Conservation (phyloP, 2,888 invertebrate genomes). For the Agonum fuliginosum region DNA sequence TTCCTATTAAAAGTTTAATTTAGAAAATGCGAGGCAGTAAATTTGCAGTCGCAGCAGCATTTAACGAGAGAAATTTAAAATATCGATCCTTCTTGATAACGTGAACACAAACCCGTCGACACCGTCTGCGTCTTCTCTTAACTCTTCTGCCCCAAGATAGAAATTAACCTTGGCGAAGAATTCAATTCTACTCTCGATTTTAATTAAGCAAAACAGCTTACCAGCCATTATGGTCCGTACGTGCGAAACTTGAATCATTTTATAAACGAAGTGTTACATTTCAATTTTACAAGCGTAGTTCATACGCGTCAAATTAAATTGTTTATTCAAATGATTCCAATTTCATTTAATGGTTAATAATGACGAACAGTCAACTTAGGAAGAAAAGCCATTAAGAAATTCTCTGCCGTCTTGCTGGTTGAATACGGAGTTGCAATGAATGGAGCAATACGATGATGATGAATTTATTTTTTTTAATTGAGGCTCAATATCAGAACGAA, state of each 20-base stretch:
- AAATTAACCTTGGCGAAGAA: constrained; percentile 5
- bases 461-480: too few species aligned
- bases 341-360: background rate
- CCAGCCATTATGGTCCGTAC: constrained; percentile 2
- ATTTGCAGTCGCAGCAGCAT: too few species aligned
- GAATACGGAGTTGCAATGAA: too few species aligned
- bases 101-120: background rate
- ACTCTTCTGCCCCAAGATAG: background rate
- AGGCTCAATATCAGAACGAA: too few species aligned
- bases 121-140: background rate
- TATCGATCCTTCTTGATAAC: constrained; percentile 11
- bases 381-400: too few species aligned
- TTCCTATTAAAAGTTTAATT: too few species aligned
- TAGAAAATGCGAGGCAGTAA: too few species aligned
- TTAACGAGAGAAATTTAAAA: constrained; percentile 2
- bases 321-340: constrained; percentile 3
- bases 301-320: constrained; percentile 18
- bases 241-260: constrained; percentile 15
- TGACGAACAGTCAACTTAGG: background rate
- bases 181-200: constrained; percentile 45
- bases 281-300: constrained; percentile 22
- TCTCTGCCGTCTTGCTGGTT: too few species aligned
- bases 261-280: constrained; percentile 26
- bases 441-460: too few species aligned
- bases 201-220: constrained; percentile 34